Evolutionary conservation across 2,797 vertebrate species (phyloP).

Genomic region (Tangara arthus): DNA sequence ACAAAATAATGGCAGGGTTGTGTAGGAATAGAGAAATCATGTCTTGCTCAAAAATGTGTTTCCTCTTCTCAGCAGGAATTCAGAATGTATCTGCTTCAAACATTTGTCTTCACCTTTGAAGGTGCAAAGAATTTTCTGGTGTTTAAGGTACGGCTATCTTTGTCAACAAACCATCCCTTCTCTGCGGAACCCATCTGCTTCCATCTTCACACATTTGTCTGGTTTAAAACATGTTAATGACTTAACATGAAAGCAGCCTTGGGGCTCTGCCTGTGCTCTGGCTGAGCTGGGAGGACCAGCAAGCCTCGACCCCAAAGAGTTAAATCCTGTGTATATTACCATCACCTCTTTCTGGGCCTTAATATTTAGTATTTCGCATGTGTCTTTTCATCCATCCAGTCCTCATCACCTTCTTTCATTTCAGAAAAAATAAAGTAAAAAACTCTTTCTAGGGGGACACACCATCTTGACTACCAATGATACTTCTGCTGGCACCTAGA

Average conservation of each 20-base stretch:
- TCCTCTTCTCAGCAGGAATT: background rate
- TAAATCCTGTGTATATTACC: background rate
- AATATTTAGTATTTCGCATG: background rate
- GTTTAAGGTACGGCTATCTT: background rate
- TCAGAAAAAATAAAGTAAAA: background rate
- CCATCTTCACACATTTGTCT: background rate
- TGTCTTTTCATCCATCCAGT: background rate
- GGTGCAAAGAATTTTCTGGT: background rate
- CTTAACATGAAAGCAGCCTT: background rate
- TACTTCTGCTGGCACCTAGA: background rate
- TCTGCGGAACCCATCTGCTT: background rate
- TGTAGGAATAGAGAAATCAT: background rate
- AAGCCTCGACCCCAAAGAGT: background rate
- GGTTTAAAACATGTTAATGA: background rate
- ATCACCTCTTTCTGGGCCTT: background rate
- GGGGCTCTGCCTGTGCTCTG: background rate
- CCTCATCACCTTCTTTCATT: background rate
- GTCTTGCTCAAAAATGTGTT: background rate
- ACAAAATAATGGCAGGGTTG: background rate
- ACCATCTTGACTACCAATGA: background rate
- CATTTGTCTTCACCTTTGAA: background rate
- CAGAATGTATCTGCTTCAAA: background rate
- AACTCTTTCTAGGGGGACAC: background rate
- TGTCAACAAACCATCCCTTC: background rate
- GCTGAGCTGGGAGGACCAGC: background rate